Conservation (phyloP, 2,113 vertebrate genomes). For the Phocoena phocoena region DNA sequence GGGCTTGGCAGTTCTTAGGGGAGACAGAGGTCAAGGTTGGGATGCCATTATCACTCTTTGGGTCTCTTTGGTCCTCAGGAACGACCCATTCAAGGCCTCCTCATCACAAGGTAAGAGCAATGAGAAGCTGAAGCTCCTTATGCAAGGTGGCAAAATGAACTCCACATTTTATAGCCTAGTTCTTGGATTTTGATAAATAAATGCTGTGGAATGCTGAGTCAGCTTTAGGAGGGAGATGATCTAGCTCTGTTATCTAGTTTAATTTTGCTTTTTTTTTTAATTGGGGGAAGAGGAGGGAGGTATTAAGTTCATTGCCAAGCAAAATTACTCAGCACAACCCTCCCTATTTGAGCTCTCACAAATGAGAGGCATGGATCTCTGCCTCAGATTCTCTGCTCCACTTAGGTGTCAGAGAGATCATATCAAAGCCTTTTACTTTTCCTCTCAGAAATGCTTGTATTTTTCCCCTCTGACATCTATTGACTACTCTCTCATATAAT, state of each 20-base stretch:
- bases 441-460: background rate
- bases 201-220: constrained; percentile 8
- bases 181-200: background rate
- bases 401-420: constrained; percentile 27
- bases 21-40: background rate
- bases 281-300: background rate
- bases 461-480: background rate
- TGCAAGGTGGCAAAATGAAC: background rate
- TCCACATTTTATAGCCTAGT: background rate
- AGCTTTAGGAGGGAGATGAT: background rate
- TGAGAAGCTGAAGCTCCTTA: background rate
- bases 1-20: background rate
- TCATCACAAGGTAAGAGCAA: background rate
- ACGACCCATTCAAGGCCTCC: background rate
- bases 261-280: constrained; percentile 30
- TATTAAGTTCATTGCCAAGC: constrained; percentile 39
- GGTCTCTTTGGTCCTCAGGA: background rate
- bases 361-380: background rate
- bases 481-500: constrained; percentile 34
- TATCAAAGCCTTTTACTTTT: constrained; percentile 36
- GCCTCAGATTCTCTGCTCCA: constrained; percentile 62
- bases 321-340: background rate
- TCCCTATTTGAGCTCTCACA: background rate
- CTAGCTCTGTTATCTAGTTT: background rate
- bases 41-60: background rate